Conservation (phyloP, 92 coral and sea anemone genomes). For the Phenganax stokvisi region DNA sequence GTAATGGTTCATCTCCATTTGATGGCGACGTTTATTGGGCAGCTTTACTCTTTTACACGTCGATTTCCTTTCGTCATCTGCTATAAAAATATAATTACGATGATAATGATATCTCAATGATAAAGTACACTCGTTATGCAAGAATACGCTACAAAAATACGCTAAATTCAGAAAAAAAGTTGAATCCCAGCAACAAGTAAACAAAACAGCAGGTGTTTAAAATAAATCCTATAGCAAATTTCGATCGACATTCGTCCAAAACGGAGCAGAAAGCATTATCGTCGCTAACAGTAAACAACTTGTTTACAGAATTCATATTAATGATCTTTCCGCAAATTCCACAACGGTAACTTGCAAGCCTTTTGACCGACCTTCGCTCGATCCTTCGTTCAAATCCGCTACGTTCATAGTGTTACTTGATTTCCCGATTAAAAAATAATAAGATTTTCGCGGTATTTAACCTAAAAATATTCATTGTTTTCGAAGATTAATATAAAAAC, state of each 20-base stretch:
- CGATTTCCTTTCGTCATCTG: background rate
- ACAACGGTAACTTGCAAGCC: background rate
- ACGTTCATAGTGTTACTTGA: background rate
- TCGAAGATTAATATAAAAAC: background rate
- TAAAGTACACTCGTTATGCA: background rate
- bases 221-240: too few species aligned
- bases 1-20: conserved; percentile 56
- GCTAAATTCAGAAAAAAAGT: too few species aligned
- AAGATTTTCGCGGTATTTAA: background rate
- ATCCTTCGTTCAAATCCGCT: background rate
- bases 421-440: background rate
- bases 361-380: background rate
- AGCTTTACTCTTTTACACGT: conserved; percentile 18
- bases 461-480: conserved; percentile 6
- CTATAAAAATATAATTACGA: background rate
- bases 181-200: too few species aligned
- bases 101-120: background rate
- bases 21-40: conserved; percentile 58
- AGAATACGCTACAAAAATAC: too few species aligned
- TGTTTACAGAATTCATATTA: background rate
- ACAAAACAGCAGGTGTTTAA: too few species aligned
- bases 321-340: background rate
- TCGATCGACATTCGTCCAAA: background rate
- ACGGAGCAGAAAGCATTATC: background rate
- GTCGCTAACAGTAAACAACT: too few species aligned